Percentiles rank a stretch among this genome's conserved stretches.
Evolutionary conservation across 2,113 vertebrate species (phyloP).

Genomic region (Piaya cayana): DNA sequence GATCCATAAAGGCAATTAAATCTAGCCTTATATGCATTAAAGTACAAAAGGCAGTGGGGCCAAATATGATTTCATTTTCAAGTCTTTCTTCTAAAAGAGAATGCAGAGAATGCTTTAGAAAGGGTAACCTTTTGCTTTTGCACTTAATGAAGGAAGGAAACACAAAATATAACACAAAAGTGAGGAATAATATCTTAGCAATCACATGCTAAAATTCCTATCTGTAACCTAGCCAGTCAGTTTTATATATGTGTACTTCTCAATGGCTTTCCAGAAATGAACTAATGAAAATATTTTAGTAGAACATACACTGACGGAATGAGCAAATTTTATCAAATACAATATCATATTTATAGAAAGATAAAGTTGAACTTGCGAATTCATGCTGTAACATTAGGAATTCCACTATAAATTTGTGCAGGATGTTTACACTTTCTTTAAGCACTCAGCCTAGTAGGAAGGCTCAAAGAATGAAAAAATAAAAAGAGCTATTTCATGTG

Average conservation of each 20-base stretch:
- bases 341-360: not conserved
- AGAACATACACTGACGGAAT: not conserved
- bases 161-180: not conserved
- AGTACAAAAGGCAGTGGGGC: not conserved
- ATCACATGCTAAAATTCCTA: not conserved
- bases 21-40: not conserved
- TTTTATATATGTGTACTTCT: no score
- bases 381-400: not conserved
- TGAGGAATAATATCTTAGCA: not conserved
- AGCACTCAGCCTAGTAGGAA: not conserved
- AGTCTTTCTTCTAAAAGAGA: not conserved
- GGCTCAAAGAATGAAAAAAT: not conserved
- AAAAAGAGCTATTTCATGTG: accelerated
- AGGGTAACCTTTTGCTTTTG: not conserved
- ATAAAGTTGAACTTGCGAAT: not conserved
- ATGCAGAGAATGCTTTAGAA: not conserved
- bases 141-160: not conserved
- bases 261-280: not conserved
- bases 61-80: not conserved
- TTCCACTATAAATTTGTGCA: not conserved
- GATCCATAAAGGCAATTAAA: not conserved
- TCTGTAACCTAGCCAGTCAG: not conserved
- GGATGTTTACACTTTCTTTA: not conserved
- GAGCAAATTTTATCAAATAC: not conserved
- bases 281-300: not conserved